Evolutionary conservation across 2,113 vertebrate genomes (phyloP).

Genomic region (Oplegnathus fasciatus): DNA sequence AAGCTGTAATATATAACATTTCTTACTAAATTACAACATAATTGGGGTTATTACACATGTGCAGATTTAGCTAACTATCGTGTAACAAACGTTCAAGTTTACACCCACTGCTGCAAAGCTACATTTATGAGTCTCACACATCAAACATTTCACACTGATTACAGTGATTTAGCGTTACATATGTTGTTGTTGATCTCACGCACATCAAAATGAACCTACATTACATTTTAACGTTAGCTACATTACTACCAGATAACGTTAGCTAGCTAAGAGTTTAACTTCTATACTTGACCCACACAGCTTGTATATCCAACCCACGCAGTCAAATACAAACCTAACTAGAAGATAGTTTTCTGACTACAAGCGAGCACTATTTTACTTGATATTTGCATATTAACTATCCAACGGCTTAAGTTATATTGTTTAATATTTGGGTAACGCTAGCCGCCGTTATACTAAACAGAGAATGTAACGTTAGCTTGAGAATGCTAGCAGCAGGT

Average conservation of each 20-base stretch:
- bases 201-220: not conserved
- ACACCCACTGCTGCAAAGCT: not conserved
- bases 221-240: not conserved
- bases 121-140: not conserved
- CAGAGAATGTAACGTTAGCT: slow-evolving; percentile 57
- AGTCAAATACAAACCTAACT: not conserved
- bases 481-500: slow-evolving; percentile 50
- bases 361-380: not conserved
- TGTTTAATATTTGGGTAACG: not conserved
- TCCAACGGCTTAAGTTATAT: accelerated
- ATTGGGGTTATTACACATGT: not conserved
- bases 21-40: not conserved
- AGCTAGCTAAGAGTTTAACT: not conserved
- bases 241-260: not conserved
- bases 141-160: not conserved
- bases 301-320: not conserved
- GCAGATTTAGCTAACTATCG: not conserved
- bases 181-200: not conserved
- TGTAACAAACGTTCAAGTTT: not conserved
- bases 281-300: not conserved
- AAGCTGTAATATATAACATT: too few species aligned
- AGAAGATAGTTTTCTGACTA: not conserved
- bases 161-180: not conserved
- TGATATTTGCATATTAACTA: not conserved
- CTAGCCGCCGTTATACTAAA: not conserved